A percentile compares a stretch with the other conserved stretches of the same genome.
Conservation (phyloP, 2,113 vertebrate genomes). For the Xenopus laevis region DNA sequence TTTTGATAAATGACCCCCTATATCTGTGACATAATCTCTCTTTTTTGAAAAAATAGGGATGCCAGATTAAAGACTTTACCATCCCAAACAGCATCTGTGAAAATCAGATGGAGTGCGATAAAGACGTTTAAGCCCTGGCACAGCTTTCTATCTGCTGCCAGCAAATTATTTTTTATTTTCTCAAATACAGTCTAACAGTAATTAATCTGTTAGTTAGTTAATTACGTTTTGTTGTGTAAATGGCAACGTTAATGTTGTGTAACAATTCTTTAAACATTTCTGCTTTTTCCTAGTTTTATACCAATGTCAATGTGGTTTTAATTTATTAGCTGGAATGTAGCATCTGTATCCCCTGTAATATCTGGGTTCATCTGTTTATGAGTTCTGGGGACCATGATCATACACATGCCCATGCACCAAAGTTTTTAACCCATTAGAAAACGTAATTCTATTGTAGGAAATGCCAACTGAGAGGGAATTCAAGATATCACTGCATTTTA, state of each 20-base stretch:
- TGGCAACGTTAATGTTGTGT: background rate
- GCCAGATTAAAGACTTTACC: background rate
- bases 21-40: background rate
- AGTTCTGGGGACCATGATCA: too few relatives aligned
- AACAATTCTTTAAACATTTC: background rate
- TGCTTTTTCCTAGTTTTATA: background rate
- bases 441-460: background rate
- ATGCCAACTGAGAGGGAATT: too few relatives aligned
- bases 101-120: constrained; percentile 38
- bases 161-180: constrained; percentile 31
- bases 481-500: too few relatives aligned
- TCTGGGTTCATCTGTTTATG: too few relatives aligned
- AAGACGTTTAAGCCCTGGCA: constrained; percentile 27
- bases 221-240: constrained; percentile 17
- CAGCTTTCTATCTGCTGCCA: constrained; percentile 12
- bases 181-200: constrained; percentile 20
- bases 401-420: too few relatives aligned
- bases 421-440: background rate
- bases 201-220: constrained; percentile 32
- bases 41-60: background rate
- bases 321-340: too few relatives aligned
- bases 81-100: background rate
- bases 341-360: too few relatives aligned
- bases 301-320: background rate
- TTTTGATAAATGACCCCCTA: background rate